Evolutionary conservation across 2,797 vertebrate genomes (phyloP), one percentile per base, ranked within the genome.

Genomic region (Peromyscus nudipes): DNA sequence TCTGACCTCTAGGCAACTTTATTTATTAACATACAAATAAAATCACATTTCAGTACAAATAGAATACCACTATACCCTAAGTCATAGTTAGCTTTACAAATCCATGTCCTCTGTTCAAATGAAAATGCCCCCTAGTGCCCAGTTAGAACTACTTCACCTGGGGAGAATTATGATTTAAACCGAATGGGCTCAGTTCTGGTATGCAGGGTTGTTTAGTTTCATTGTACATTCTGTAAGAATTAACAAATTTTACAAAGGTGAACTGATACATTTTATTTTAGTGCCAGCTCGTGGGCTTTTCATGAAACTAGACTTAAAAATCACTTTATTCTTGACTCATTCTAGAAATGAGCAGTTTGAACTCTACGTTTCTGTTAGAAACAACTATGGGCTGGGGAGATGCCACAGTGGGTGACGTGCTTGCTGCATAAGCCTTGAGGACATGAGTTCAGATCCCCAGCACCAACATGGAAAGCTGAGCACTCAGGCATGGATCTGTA

Each of bases 181-280:
- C 31, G 82, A 89, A 55, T 12, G 21, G 17, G 67, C 21, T 71
- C 49, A 87, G 94, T 64, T 69, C 64, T 76, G 92, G n/a, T 34
- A 85, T 27, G 31, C 16, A 29, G 5, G 16, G 43, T 29, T 12
- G 71, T 81, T 16, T 43, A 52, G 83, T 81, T 25, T 95, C 60
- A 93, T 14, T 34, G 34, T 86, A 95, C 34, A 71, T 82, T 84
- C 37, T 71, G 17, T 40, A 94, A 89, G 21, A 92, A 94, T n/a
- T n/a, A 83, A 87, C 43, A 87, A 43, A 89, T 80, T 91, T 52
- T 93, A 75, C 82, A 89, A 92, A 88, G 11, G 37, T 67, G 89
- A 90, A 89, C 13, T 49, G 55, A 96, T 46, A 31, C 11, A 95
- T 77, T 95, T 94, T 90, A 95, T 79, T 95, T 95, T 96, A 10